phyloP scores from a whole-genome alignment of 2,797 vertebrate genomes.

The Aulostomus chinensis region DNA sequence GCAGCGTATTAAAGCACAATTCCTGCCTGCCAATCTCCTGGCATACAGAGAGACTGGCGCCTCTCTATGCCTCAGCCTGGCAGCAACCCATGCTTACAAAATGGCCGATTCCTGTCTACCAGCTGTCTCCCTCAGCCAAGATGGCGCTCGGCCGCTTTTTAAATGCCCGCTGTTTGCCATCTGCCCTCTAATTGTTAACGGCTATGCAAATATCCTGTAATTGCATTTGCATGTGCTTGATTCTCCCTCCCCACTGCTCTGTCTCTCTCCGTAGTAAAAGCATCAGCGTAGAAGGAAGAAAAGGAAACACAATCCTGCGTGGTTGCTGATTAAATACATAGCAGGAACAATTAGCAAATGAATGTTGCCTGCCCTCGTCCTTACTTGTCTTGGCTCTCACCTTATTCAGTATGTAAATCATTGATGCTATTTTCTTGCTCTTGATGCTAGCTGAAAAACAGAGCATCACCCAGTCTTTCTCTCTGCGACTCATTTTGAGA shows the following conservation, averaged over 20 bases:
- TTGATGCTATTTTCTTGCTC: conserved; percentile 34
- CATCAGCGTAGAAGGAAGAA: conserved; percentile 20
- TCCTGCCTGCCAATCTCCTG: conserved; percentile 70
- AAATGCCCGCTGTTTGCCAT: conserved; percentile 80
- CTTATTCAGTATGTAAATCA: conserved; percentile 67
- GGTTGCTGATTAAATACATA: conserved; percentile 55
- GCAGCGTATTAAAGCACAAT: conserved; percentile 57
- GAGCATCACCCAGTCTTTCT: conserved; percentile 53
- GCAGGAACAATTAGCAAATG: conserved; percentile 68
- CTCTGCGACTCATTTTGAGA: conserved; percentile 38
- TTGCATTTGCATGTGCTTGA: conserved; percentile 78
- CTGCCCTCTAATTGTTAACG: conserved; percentile 74
- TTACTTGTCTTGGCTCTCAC: conserved; percentile 65
- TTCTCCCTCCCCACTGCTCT: conserved; percentile 49
- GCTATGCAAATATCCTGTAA: conserved; percentile 82
- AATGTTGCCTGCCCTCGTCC: conserved; percentile 52
- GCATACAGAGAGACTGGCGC: conserved; percentile 65
- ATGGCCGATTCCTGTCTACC: conserved; percentile 81
- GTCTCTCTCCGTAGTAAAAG: conserved; percentile 52
- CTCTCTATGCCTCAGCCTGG: conserved; percentile 69
- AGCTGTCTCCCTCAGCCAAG: conserved; percentile 80
- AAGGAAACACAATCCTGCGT: conserved; percentile 27
- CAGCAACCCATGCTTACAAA: conserved; percentile 79
- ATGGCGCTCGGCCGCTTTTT: conserved; percentile 72
- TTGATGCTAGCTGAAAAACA: conserved; percentile 63